Evolutionary conservation across 2,797 vertebrate species (phyloP).

Genomic region (Poeciliopsis presidionis): DNA sequence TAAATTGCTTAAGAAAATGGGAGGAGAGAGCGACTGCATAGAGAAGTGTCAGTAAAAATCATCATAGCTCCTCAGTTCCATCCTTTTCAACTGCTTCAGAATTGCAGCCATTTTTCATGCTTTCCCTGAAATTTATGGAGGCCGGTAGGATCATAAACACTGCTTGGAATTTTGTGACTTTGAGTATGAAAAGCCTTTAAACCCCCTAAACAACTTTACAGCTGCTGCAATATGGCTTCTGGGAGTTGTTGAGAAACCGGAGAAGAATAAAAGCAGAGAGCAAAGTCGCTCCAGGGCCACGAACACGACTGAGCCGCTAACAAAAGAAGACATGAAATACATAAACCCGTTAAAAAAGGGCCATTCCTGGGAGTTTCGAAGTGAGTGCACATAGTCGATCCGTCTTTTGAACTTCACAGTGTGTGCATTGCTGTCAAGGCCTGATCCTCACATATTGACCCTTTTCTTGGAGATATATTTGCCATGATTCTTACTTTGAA

Average conservation of each 20-base stretch:
- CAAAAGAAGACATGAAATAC: neutral
- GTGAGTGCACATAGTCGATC: slow-evolving; percentile 9
- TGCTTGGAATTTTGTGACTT: slow-evolving; percentile 26
- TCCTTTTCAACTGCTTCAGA: slow-evolving; percentile 14
- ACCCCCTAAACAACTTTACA: slow-evolving; percentile 51
- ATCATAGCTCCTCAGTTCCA: neutral
- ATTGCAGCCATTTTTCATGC: neutral
- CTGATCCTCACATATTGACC: slow-evolving; percentile 35
- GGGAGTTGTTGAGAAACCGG: slow-evolving; percentile 52
- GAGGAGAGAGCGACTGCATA: neutral
- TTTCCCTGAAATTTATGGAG: slow-evolving; percentile 25
- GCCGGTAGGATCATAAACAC: slow-evolving; percentile 19
- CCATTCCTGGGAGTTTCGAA: slow-evolving; percentile 7
- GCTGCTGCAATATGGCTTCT: slow-evolving; percentile 35
- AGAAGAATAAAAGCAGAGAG: slow-evolving; percentile 32
- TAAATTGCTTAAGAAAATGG: slow-evolving; percentile 15
- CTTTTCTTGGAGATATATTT: slow-evolving; percentile 40
- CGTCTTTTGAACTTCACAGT: slow-evolving; percentile 30
- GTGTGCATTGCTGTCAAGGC: slow-evolving; percentile 33
- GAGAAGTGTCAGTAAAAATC: neutral
- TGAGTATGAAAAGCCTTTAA: slow-evolving; percentile 42
- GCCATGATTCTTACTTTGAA: slow-evolving; percentile 36
- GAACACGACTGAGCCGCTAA: slow-evolving; percentile 30
- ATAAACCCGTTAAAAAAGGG: neutral
- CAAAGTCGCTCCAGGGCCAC: slow-evolving; percentile 16